Evolutionary conservation across 2,888 invertebrate genomes (phyloP), one percentile per base, ranked within the genome.

Genomic region (Nomada goodeniana): DNA sequence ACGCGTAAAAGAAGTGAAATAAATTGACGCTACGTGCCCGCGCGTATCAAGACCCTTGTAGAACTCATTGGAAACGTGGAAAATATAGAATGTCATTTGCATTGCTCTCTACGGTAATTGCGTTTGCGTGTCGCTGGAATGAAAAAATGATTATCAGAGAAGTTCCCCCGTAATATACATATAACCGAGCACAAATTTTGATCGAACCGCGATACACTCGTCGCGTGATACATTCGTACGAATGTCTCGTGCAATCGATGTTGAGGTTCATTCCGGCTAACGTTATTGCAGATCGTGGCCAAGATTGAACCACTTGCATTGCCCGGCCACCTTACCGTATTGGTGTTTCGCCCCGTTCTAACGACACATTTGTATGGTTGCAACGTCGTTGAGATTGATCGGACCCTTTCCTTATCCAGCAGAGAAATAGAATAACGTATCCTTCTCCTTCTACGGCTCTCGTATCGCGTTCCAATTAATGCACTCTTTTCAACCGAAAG

Each of bases 261-360:
- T 42, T 50, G n/a, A 18, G 59, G 61, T 44, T 68, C 75, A 4
- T 80, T 68, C 52, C 50, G 10, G 53, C 36, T 53, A 63, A 65
- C 69, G 59, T 64, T 77, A 64, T 69, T 81, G 29, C 55, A 57
- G 42, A 57, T 60, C 15, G 26, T 26, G 13, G 26, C 52, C 7
- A 64, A 79, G 50, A 50, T 23, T n/a, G n/a, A 67, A 55, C 52
- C 18, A 59, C 68, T 5, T 36, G 36, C 36, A 4, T 15, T 29
- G 42, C 10, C 20, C 13, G n/a, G 11, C 60, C 50, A 55, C 26
- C 61, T 57, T 44, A 47, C 20, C 42, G 47, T n/a, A 61, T 74
- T 67, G 67, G 67, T 67, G 20, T 53, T 69, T 69, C n/a, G 23
- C 44, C n/a, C 26, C 50, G 50, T 36, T 59, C 72, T 57, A 50